A percentile compares a stretch with the other conserved stretches of the same genome.
Conservation (phyloP, 2,888 invertebrate species). For the Dryobota labecula region DNA sequence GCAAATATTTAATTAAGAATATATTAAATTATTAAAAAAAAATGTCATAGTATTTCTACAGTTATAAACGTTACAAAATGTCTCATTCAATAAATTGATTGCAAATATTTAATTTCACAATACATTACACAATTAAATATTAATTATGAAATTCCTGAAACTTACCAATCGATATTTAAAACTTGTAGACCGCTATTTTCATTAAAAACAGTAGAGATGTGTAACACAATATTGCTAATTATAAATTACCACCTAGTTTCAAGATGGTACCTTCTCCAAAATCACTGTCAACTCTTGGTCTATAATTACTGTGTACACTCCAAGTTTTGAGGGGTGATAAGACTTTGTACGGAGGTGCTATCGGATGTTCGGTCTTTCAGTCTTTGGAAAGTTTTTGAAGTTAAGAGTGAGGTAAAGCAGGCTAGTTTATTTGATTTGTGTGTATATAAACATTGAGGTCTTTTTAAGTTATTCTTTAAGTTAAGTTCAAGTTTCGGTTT, state of each 20-base stretch:
- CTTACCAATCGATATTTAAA: background rate
- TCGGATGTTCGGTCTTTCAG: constrained; percentile 42
- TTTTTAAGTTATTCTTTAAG: background rate
- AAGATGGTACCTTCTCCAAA: constrained; percentile 38
- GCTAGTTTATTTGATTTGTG: constrained; percentile 29
- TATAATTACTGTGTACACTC: constrained; percentile 60
- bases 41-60: no score
- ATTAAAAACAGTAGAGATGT: background rate
- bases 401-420: constrained; percentile 18
- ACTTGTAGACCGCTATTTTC: background rate
- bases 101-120: no score
- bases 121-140: no score
- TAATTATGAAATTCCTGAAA: no score
- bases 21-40: no score
- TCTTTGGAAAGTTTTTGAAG: constrained; percentile 36
- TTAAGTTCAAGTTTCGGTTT: no score
- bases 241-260: background rate
- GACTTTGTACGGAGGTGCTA: constrained; percentile 56
- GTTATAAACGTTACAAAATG: no score
- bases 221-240: background rate
- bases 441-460: constrained; percentile 3
- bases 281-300: background rate
- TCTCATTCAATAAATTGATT: no score
- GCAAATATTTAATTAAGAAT: no score
- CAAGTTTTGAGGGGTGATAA: constrained; percentile 53